Conservation (phyloP, 2,888 invertebrate genomes). For the Augochlorella aurata region DNA sequence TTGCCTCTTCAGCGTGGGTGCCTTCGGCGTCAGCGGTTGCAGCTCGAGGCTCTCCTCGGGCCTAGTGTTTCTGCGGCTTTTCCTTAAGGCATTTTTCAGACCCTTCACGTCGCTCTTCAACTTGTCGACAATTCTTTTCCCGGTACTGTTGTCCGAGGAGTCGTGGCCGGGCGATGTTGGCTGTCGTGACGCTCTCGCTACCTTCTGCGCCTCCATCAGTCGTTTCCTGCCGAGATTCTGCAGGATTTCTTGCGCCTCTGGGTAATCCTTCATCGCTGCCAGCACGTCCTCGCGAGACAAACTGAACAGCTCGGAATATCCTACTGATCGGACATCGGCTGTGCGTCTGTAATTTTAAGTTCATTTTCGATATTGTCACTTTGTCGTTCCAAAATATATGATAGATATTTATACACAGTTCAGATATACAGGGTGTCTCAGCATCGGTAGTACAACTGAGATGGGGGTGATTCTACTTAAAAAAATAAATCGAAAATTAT, state of each 20-base stretch:
- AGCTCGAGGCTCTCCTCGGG: conserved; percentile 87
- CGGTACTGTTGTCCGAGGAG: conserved; percentile 86
- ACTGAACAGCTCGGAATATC: conserved; percentile 97
- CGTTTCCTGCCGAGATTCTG: conserved; percentile 93
- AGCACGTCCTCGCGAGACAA: conserved; percentile 96
- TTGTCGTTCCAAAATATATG: not conserved
- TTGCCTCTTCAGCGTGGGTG: conserved; percentile 80
- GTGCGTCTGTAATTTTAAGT: conserved; percentile 88
- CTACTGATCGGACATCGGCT: conserved; percentile 97
- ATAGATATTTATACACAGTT: too few relatives aligned
- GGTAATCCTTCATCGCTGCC: conserved; percentile 97
- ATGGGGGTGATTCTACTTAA: too few relatives aligned
- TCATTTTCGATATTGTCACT: not conserved
- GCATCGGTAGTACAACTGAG: too few relatives aligned
- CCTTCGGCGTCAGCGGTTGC: conserved; percentile 84
- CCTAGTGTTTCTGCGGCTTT: conserved; percentile 82
- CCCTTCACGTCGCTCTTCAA: conserved; percentile 92
- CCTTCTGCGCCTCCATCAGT: conserved; percentile 89
- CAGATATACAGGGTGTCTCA: too few relatives aligned
- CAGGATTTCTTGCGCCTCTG: conserved; percentile 97
- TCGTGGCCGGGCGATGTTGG: conserved; percentile 87
- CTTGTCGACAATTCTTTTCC: conserved; percentile 92
- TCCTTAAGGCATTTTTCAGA: conserved; percentile 85
- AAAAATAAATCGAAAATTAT: too few relatives aligned
- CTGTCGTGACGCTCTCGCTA: conserved; percentile 83